Conservation (phyloP, 2,888 invertebrate species). For the Heliconius cydno region DNA sequence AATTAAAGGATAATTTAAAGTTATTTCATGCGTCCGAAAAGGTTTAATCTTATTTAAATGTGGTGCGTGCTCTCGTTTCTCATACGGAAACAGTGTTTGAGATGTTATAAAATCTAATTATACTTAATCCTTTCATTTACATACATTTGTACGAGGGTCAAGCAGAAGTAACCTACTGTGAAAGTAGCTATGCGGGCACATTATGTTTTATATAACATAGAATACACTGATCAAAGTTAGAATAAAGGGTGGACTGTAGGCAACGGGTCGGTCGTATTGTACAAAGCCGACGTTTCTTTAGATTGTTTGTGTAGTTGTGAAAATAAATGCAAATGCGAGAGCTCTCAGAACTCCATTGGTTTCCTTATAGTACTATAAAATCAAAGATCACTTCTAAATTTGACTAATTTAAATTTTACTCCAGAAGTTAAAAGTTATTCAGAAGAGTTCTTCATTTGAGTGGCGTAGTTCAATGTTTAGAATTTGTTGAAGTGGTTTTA, state of each 20-base stretch:
- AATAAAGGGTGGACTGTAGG: not conserved
- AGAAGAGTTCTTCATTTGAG: constrained; percentile 35
- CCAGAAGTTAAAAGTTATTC: constrained; percentile 14
- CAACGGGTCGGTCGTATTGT: constrained; percentile 15
- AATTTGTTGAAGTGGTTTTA: constrained; percentile 3
- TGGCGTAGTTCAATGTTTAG: constrained; percentile 1
- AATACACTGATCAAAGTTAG: constrained; percentile 18
- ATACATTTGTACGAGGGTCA: constrained; percentile 25
- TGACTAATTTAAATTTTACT: constrained; percentile 25
- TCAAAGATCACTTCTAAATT: constrained; percentile 20
- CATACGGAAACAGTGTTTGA: not conserved
- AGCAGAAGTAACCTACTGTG: constrained; percentile 3
- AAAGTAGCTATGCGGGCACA: not conserved
- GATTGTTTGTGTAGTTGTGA: constrained; percentile 7
- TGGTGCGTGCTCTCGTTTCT: constrained; percentile 3
- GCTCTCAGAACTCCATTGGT: constrained; percentile 7
- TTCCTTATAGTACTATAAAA: constrained; percentile 17
- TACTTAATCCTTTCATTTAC: constrained; percentile 26
- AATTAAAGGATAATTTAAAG: not conserved
- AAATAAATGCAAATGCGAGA: constrained; percentile 26
- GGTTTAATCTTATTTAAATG: constrained; percentile 26
- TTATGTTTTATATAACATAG: not conserved
- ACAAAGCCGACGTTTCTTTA: constrained; percentile 19
- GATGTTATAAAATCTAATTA: constrained; percentile 26
- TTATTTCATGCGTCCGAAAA: not conserved